phyloP scores from a whole-genome alignment of 2,888 invertebrate genomes.

The Dyspetes luteomarginatus region DNA sequence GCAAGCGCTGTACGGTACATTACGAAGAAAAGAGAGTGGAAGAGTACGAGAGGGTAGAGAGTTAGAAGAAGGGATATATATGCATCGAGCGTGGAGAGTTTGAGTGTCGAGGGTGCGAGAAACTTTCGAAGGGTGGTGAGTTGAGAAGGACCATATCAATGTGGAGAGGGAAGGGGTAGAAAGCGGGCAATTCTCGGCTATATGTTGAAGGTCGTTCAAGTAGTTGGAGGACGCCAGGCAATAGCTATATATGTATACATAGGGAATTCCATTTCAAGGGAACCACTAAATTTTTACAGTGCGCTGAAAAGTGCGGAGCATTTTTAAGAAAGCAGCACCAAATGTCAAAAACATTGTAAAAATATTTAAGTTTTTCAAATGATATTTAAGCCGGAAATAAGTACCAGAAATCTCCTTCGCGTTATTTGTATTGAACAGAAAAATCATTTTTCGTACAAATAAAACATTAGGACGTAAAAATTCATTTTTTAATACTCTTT shows the following conservation, averaged over 20 bases:
- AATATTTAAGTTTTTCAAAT: too few species aligned
- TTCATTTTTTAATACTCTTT: too few species aligned
- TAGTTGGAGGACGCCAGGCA: conserved; percentile 49
- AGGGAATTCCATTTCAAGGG: not conserved
- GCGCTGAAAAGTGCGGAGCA: too few species aligned
- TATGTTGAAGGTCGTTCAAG: conserved; percentile 59
- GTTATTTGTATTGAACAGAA: too few species aligned
- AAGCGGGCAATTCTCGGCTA: conserved; percentile 29
- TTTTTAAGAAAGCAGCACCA: too few species aligned
- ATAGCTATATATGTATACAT: conserved; percentile 13
- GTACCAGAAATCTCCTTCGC: too few species aligned
- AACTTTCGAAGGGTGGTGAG: conserved; percentile 62
- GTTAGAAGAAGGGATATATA: conserved; percentile 38
- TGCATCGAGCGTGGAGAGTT: conserved; percentile 55
- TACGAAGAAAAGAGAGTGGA: conserved; percentile 39
- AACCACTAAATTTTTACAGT: not conserved
- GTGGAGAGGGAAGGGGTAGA: conserved; percentile 14
- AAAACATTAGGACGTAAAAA: too few species aligned
- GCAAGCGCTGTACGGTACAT: conserved; percentile 36
- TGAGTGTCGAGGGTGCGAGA: conserved; percentile 64
- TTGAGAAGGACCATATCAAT: conserved; percentile 51
- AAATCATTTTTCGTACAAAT: too few species aligned
- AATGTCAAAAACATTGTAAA: too few species aligned
- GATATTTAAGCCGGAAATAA: too few species aligned
- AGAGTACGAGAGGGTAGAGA: conserved; percentile 18